Percentiles rank a stretch among this genome's conserved stretches.
phyloP scores from a whole-genome alignment of 2,797 vertebrate species.

The Pseudochromis fuscus region DNA sequence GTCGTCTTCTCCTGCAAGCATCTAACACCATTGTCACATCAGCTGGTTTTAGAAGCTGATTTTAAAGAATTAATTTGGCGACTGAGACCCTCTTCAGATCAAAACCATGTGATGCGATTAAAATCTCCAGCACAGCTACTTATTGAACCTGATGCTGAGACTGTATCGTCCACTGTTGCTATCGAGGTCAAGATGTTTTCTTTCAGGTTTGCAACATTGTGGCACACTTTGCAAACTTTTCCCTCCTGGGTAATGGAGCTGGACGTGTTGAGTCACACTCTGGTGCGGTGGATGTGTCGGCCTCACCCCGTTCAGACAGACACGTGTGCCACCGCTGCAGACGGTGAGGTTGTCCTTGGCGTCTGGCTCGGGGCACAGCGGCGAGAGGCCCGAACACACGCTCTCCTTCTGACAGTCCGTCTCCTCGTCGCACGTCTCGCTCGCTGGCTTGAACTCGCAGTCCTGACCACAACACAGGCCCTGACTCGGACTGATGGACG shows the following conservation, averaged over 20 bases:
- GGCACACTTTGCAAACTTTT: slow-evolving; percentile 4
- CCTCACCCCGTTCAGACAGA: slow-evolving; percentile 88
- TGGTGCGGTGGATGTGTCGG: background rate
- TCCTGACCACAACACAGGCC: slow-evolving; percentile 84
- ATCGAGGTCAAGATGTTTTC: background rate
- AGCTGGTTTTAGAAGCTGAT: too few species aligned
- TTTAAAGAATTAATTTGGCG: background rate
- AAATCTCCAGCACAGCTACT: background rate
- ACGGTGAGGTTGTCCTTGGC: slow-evolving; percentile 84
- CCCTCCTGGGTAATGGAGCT: background rate
- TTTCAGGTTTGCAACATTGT: slow-evolving; percentile 8
- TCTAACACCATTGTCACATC: too few species aligned
- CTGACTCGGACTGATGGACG: slow-evolving; percentile 85
- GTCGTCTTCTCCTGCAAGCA: too few species aligned
- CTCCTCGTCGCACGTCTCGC: slow-evolving; percentile 79
- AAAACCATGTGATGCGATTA: background rate
- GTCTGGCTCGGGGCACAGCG: slow-evolving; percentile 76
- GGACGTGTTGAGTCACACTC: slow-evolving; percentile 7
- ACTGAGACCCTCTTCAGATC: too few species aligned
- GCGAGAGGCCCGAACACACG: slow-evolving; percentile 79
- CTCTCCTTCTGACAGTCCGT: slow-evolving; percentile 82
- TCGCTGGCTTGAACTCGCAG: slow-evolving; percentile 77
- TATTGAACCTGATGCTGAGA: background rate
- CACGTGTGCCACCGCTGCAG: slow-evolving; percentile 82
- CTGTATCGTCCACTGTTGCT: background rate